Conservation (phyloP, 2,113 vertebrate species). For the Merops nubicus region DNA sequence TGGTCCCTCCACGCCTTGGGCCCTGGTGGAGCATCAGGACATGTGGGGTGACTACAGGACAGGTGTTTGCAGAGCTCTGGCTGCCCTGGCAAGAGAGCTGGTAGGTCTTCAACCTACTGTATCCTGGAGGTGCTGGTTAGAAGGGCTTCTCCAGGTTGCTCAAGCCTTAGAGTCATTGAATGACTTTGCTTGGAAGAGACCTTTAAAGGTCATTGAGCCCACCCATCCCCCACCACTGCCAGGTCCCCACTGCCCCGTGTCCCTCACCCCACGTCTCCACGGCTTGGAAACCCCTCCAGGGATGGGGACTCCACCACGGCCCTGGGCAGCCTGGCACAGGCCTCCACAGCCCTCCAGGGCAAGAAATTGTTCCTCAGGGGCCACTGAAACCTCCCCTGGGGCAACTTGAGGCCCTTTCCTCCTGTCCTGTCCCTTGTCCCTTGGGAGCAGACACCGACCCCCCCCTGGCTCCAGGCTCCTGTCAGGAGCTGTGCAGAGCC, state of each 20-base stretch:
- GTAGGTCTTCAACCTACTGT: background rate
- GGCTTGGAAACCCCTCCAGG: background rate
- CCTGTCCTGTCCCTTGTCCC: background rate
- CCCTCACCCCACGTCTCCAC: background rate
- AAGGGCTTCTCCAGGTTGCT: background rate
- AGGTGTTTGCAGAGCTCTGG: background rate
- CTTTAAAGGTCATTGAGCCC: background rate
- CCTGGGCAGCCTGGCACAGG: background rate
- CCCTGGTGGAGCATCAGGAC: fast-evolving
- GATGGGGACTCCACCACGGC: background rate
- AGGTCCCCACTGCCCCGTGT: background rate
- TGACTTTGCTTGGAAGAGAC: background rate
- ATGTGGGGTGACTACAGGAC: background rate
- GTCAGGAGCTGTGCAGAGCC: background rate
- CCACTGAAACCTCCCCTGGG: background rate
- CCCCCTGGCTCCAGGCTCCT: background rate
- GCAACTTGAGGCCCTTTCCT: background rate
- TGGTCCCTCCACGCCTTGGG: fast-evolving
- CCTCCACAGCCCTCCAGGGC: background rate
- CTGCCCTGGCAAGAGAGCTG: background rate
- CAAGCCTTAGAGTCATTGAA: background rate
- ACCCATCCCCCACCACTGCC: background rate
- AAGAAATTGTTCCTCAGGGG: background rate
- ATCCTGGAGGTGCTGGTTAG: background rate
- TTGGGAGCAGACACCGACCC: background rate